Conservation (phyloP, 2,888 invertebrate species). For the Archips xylosteana region DNA sequence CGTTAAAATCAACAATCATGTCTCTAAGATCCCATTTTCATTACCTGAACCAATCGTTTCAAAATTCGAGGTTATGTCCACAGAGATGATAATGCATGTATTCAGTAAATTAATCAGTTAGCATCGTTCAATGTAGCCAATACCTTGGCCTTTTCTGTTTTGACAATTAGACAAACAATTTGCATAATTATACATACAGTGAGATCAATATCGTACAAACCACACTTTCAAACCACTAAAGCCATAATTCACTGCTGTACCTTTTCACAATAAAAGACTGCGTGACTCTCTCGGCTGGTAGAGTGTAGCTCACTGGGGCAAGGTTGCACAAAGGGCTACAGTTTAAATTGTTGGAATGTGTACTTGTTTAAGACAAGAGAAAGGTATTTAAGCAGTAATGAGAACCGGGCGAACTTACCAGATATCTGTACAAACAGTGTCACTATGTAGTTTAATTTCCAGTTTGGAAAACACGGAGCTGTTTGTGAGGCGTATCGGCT, state of each 20-base stretch:
- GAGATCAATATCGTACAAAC: background rate
- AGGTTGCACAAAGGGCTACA: background rate
- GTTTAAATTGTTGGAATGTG: background rate
- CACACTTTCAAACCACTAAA: background rate
- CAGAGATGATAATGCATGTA: background rate
- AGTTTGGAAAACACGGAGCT: constrained; percentile 20
- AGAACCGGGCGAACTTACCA: constrained; percentile 32
- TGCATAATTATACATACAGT: constrained; percentile 4
- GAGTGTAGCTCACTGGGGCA: background rate
- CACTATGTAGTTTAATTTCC: constrained; percentile 17
- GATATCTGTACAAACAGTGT: constrained; percentile 29
- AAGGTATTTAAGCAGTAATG: constrained; percentile 40
- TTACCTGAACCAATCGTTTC: background rate
- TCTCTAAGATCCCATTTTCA: background rate
- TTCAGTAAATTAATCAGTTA: background rate
- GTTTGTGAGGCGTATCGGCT: background rate
- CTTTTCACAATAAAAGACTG: background rate
- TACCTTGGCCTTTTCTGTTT: background rate
- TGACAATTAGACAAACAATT: constrained; percentile 6
- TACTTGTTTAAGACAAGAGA: constrained; percentile 31
- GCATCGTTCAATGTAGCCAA: background rate
- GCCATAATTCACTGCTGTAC: background rate
- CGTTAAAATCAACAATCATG: too few species aligned
- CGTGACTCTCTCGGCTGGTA: background rate
- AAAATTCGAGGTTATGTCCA: background rate